phyloP scores from a whole-genome alignment of 2,113 vertebrate species.

The Dunckerocampus dactyliophorus region DNA sequence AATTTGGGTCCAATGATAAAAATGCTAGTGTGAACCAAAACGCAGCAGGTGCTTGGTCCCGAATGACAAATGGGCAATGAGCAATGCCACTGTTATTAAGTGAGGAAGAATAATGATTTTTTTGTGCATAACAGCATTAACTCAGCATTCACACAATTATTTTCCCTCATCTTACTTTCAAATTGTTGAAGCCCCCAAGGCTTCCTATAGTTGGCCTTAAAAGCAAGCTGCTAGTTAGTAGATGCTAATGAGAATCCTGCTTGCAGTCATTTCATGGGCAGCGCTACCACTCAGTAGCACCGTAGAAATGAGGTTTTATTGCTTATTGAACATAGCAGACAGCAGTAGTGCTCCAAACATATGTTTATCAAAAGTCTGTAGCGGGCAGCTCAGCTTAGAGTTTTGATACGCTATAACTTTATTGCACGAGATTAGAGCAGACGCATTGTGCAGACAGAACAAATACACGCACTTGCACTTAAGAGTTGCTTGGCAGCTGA shows the following conservation, averaged over 20 bases:
- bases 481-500: constrained; percentile 31
- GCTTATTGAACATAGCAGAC: constrained; percentile 7
- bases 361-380: constrained; percentile 56
- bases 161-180: no score
- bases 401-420: constrained; percentile 57
- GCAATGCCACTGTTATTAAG: no score
- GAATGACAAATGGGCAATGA: no score
- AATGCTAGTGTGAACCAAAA: no score
- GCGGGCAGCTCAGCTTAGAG: constrained; percentile 49
- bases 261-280: constrained; percentile 16
- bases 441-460: constrained; percentile 31
- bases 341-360: constrained; percentile 40
- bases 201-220: not conserved
- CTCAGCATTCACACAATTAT: no score
- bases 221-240: not conserved
- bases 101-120: no score
- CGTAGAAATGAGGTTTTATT: no score
- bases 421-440: constrained; percentile 40
- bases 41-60: no score
- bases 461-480: constrained; percentile 22
- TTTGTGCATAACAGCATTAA: no score
- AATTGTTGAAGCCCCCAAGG: not conserved
- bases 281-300: constrained; percentile 2
- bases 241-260: not conserved
- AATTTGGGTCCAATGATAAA: no score